Evolutionary conservation across 2,888 invertebrate genomes (phyloP).

Genomic region (Deilephila elpenor): DNA sequence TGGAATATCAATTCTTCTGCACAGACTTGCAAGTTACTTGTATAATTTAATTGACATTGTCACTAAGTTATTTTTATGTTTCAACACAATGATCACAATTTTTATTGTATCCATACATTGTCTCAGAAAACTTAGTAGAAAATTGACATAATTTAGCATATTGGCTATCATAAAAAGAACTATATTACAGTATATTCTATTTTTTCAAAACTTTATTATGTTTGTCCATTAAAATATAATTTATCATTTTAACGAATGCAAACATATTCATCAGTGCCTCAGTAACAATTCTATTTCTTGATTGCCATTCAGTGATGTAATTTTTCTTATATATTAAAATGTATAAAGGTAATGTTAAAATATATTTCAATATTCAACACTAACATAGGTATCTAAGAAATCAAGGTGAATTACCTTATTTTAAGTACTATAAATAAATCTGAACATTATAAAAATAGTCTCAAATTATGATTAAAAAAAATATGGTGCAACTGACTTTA

Average conservation of each 20-base stretch:
- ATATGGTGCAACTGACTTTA: conserved; percentile 10
- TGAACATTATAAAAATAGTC: neutral
- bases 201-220: neutral
- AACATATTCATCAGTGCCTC: neutral
- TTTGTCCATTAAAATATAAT: neutral
- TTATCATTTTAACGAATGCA: too few relatives aligned
- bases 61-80: too few relatives aligned
- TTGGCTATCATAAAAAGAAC: too few relatives aligned
- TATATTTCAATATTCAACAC: conserved; percentile 1
- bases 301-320: neutral
- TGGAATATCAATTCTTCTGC: neutral
- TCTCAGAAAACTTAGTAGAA: too few relatives aligned
- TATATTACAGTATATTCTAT: too few relatives aligned
- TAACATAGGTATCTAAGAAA: neutral
- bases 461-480: neutral
- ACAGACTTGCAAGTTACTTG: too few relatives aligned
- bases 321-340: neutral
- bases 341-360: neutral
- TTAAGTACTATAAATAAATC: neutral
- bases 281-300: neutral
- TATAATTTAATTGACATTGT: too few relatives aligned
- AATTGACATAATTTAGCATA: too few relatives aligned
- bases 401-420: conserved; percentile 1
- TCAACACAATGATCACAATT: too few relatives aligned
- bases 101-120: too few relatives aligned